Evolutionary conservation across 92 coral and sea anemone genomes (phyloP).

Genomic region (Bergia sp.): DNA sequence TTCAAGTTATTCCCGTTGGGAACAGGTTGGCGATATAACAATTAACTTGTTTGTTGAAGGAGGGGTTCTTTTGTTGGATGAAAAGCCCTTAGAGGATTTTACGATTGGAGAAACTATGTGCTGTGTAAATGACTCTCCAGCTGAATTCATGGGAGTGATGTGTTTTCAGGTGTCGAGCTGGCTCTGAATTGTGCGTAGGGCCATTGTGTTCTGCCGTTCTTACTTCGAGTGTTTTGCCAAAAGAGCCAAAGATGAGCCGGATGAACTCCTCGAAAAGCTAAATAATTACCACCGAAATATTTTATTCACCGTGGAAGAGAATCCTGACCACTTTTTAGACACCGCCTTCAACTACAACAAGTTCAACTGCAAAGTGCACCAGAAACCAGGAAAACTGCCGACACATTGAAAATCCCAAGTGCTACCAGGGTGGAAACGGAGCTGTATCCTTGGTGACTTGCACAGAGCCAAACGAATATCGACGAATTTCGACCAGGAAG

Average conservation of each 20-base stretch:
- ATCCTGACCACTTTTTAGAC: not conserved
- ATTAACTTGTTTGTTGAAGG: too few species aligned
- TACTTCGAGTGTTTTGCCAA: not conserved
- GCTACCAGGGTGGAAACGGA: conserved; percentile 37
- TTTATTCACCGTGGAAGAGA: conserved; percentile 45
- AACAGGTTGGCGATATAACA: too few species aligned
- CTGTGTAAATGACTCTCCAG: too few species aligned
- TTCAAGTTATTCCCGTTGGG: too few species aligned
- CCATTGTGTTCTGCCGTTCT: too few species aligned
- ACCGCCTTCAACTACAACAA: conserved; percentile 37
- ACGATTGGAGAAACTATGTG: too few species aligned
- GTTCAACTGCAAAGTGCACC: conserved; percentile 28
- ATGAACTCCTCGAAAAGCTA: conserved; percentile 40
- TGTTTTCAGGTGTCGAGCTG: too few species aligned
- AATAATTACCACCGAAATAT: conserved; percentile 58
- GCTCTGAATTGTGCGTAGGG: too few species aligned
- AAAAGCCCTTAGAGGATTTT: too few species aligned
- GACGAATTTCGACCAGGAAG: too few species aligned
- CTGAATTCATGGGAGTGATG: too few species aligned
- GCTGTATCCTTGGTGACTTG: conserved; percentile 39
- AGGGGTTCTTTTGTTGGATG: too few species aligned
- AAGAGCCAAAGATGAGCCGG: conserved; percentile 30
- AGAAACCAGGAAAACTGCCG: conserved; percentile 51
- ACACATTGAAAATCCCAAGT: conserved; percentile 49
- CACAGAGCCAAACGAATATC: conserved; percentile 39